Conservation (phyloP, 2,888 invertebrate species). For the Drosophila lutescens region DNA sequence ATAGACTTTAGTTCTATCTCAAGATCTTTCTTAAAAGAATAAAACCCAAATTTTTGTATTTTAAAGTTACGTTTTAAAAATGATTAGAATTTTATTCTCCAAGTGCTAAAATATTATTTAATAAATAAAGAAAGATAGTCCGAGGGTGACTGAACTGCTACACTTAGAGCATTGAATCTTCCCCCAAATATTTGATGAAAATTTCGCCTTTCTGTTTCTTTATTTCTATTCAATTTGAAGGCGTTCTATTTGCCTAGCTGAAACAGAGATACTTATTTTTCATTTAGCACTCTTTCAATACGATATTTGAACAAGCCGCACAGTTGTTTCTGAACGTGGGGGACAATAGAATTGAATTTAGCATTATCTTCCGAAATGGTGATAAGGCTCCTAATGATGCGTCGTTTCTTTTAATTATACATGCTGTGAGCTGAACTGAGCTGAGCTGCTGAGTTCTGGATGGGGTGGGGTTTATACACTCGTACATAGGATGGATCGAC, state of each 20-base stretch:
- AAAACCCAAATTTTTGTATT: no score
- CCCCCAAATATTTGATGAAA: constrained; percentile 12
- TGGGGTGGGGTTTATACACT: background rate
- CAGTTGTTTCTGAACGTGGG: constrained; percentile 62
- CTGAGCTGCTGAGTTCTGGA: background rate
- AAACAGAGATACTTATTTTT: constrained; percentile 66
- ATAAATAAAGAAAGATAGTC: background rate
- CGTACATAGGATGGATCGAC: constrained; percentile 43
- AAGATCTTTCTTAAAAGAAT: no score
- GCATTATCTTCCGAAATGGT: constrained; percentile 61
- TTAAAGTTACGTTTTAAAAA: no score
- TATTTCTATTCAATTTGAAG: constrained; percentile 65
- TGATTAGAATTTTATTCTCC: no score
- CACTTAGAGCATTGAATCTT: constrained; percentile 30
- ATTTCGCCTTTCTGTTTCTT: constrained; percentile 23
- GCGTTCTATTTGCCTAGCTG: constrained; percentile 70
- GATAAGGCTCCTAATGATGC: constrained; percentile 63
- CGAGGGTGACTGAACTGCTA: constrained; percentile 15
- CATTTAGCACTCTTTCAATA: constrained; percentile 77
- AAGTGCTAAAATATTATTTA: background rate
- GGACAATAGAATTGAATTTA: constrained; percentile 77
- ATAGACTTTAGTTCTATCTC: no score
- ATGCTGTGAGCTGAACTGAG: constrained; percentile 17
- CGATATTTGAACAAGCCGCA: constrained; percentile 76
- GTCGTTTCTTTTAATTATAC: constrained; percentile 67